phyloP scores from a whole-genome alignment of 2,888 invertebrate species.

The Caradrina kadenii region DNA sequence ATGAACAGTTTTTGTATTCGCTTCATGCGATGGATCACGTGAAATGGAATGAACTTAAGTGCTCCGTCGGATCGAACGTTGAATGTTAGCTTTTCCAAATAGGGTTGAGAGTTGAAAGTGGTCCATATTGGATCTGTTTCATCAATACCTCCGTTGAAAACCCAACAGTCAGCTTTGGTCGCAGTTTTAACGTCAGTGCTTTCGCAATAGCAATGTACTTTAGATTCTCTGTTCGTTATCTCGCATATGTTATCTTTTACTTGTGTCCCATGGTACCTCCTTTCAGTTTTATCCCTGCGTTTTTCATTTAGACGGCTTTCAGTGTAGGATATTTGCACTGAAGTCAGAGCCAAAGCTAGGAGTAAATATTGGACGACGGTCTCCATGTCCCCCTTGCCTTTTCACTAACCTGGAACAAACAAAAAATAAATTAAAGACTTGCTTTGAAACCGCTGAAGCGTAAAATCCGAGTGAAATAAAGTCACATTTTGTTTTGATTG shows the following conservation, averaged over 20 bases:
- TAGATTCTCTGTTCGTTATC: conserved; percentile 88
- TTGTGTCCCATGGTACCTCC: conserved; percentile 81
- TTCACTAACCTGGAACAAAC: conserved; percentile 84
- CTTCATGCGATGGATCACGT: conserved; percentile 92
- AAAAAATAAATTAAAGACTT: conserved; percentile 70
- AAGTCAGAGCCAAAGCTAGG: conserved; percentile 87
- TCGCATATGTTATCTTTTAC: conserved; percentile 91
- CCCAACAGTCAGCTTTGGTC: conserved; percentile 94
- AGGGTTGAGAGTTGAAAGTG: conserved; percentile 93
- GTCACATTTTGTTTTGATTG: conserved; percentile 23
- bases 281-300: conserved; percentile 88
- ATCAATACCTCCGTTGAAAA: conserved; percentile 92
- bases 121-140: conserved; percentile 94
- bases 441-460: conserved; percentile 56
- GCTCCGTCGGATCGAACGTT: conserved; percentile 93
- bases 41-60: conserved; percentile 93
- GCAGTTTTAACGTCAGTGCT: conserved; percentile 90
- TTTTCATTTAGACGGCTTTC: conserved; percentile 89
- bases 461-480: conserved; percentile 36
- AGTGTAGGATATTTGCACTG: conserved; percentile 89
- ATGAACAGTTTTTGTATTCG: conserved; percentile 93
- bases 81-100: conserved; percentile 92
- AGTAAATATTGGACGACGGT: conserved; percentile 88
- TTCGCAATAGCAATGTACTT: conserved; percentile 93
- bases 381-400: conserved; percentile 81